Evolutionary conservation across 2,888 invertebrate species (phyloP), one percentile per base, ranked within the genome.

Genomic region (Drosophila nr. perissopoda): DNA sequence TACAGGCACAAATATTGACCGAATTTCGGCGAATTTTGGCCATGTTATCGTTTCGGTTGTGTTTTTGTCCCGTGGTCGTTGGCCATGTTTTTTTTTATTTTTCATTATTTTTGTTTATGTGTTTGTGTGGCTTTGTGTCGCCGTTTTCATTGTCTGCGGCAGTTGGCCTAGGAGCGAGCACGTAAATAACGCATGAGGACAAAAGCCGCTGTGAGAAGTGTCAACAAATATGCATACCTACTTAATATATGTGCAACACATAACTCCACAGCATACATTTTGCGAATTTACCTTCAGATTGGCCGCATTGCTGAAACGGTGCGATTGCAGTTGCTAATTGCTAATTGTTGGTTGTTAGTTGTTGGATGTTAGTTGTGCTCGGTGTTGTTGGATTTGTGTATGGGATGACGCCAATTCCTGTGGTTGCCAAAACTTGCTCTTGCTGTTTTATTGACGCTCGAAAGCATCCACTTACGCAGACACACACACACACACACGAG

Each of bases 1-100:
- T 58, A 46, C 74, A 63, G 78, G 56, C 70, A 59, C 61, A 87
- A 90, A 87, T 87, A 87, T 87, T 87, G 90, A 87, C 87, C 89
- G 87, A 89, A 90, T 84, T 90, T 88, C 68, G 71, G 71, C 67
- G 75, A 58, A 69, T 79, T 82, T 76, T 78, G 61, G 70, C 52
- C 72, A 65, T 78, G 73, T 74, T 81, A 68, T 74, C 64, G 63
- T 63, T 58, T 70, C 51, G 70, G 74, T 71, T 69, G 69, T 65
- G 69, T 65, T 74, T 67, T 70, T 59, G 59, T 57, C 63, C 38
- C 62, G 71, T 40, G 80, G 76, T 63, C 65, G 54, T n/a, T 73
- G 67, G 72, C 57, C 69, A 69, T 70, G 71, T 65, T 70, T 57
- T 33, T 36, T 29, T 53, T 52, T 36, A 0, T 63, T 31, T 51